Evolutionary conservation across 2,797 vertebrate genomes (phyloP).

Genomic region (Catamblyrhynchus diadema): DNA sequence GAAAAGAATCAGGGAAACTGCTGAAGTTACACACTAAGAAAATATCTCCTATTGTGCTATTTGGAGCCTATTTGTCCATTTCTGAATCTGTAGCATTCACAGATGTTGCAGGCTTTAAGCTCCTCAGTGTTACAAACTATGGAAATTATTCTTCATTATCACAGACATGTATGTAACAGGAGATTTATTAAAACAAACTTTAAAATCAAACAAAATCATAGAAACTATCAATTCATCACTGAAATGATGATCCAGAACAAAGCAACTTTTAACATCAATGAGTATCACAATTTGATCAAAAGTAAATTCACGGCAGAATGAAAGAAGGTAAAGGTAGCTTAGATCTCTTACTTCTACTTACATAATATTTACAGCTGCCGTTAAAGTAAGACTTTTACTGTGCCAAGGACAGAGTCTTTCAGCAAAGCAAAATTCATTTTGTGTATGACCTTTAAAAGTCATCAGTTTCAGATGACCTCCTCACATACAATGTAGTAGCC

Average conservation of each 20-base stretch:
- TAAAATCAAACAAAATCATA: background rate
- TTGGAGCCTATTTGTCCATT: background rate
- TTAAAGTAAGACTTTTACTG: slow-evolving; percentile 24
- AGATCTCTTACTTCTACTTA: background rate
- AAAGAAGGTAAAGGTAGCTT: background rate
- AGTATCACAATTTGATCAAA: background rate
- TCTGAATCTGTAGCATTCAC: background rate
- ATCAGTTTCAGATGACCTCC: slow-evolving; percentile 45
- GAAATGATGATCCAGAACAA: background rate
- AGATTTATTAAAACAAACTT: background rate
- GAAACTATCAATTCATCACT: background rate
- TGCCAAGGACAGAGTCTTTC: background rate
- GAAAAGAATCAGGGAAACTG: background rate
- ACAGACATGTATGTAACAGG: background rate
- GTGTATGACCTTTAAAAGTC: slow-evolving; percentile 51
- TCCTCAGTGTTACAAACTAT: background rate
- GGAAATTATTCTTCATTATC: background rate
- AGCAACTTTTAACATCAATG: background rate
- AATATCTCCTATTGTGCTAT: background rate
- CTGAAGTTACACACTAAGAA: background rate
- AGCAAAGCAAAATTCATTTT: slow-evolving; percentile 32
- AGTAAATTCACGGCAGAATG: background rate
- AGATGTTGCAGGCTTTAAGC: background rate
- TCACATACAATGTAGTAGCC: background rate
- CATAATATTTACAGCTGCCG: background rate